Evolutionary conservation across 2,797 vertebrate species (phyloP).

Genomic region (Pachyuromys duprasi): DNA sequence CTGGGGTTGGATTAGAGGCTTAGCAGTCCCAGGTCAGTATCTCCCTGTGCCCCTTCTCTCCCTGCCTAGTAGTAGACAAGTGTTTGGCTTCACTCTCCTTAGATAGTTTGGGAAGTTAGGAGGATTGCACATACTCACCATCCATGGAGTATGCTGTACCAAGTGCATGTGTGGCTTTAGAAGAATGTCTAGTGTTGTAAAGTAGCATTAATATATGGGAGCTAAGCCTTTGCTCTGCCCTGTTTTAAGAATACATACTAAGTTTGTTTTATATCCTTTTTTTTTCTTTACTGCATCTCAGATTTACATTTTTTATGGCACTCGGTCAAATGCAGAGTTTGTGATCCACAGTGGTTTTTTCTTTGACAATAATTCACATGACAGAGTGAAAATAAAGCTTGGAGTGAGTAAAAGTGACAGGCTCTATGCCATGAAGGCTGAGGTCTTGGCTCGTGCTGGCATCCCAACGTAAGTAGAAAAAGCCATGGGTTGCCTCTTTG

Average conservation of each 20-base stretch:
- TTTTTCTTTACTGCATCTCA: slow-evolving; percentile 87
- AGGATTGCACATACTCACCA: neutral
- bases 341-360: slow-evolving; percentile 99
- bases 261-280: slow-evolving; percentile 84
- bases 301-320: slow-evolving; percentile 99
- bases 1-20: neutral
- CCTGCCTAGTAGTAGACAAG: too few species aligned
- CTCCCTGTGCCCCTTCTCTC: neutral
- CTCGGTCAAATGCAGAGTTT: slow-evolving; percentile 98
- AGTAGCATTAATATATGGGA: slow-evolving; percentile 44
- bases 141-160: accelerated
- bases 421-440: slow-evolving; percentile 99
- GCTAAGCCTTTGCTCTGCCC: slow-evolving; percentile 81
- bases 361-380: slow-evolving; percentile 98
- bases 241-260: slow-evolving; percentile 82
- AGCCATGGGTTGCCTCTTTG: slow-evolving; percentile 42
- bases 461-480: slow-evolving; percentile 95
- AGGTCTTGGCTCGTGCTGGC: slow-evolving; percentile 97
- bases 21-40: neutral
- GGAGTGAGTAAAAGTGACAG: slow-evolving; percentile 99
- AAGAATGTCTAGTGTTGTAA: slow-evolving; percentile 37
- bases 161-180: neutral
- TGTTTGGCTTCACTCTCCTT: neutral
- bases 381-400: slow-evolving; percentile 99
- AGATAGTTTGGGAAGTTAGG: neutral